These are phyloP conservation scores for Agonum fuliginosum DNA, from an alignment of 2,888 invertebrate species.

Conservation along the genomic window DNA sequence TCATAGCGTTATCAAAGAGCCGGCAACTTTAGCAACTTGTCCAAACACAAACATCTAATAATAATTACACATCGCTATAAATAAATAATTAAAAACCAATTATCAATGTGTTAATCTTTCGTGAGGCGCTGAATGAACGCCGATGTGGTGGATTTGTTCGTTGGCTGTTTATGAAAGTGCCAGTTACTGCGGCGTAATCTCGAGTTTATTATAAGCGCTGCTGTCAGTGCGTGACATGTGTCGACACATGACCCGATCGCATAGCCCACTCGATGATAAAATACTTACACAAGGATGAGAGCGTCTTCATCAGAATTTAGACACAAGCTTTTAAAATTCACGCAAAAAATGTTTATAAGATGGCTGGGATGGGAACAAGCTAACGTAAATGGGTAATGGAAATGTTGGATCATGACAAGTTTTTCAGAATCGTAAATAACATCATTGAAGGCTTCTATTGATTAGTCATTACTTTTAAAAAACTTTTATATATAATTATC, in stretches of 20 bases:
- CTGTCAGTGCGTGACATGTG: conserved; percentile 59
- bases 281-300: conserved; percentile 46
- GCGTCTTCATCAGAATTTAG: conserved; percentile 18
- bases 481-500: not conserved
- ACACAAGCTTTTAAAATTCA: not conserved
- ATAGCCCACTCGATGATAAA: conserved; percentile 49
- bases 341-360: too few species aligned
- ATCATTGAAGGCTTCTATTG: not conserved
- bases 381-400: too few species aligned
- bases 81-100: conserved; percentile 52
- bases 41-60: conserved; percentile 35
- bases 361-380: too few species aligned
- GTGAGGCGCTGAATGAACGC: conserved; percentile 45
- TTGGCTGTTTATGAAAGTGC: conserved; percentile 55
- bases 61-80: conserved; percentile 56
- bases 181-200: conserved; percentile 56
- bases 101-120: conserved; percentile 39
- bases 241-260: conserved; percentile 59
- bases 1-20: not conserved
- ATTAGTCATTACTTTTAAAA: not conserved
- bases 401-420: not conserved
- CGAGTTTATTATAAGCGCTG: conserved; percentile 63
- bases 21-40: not conserved
- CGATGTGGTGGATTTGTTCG: not conserved
- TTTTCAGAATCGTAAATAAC: not conserved